phyloP scores from a whole-genome alignment of 2,797 vertebrate species.

The Sebastes jordani region DNA sequence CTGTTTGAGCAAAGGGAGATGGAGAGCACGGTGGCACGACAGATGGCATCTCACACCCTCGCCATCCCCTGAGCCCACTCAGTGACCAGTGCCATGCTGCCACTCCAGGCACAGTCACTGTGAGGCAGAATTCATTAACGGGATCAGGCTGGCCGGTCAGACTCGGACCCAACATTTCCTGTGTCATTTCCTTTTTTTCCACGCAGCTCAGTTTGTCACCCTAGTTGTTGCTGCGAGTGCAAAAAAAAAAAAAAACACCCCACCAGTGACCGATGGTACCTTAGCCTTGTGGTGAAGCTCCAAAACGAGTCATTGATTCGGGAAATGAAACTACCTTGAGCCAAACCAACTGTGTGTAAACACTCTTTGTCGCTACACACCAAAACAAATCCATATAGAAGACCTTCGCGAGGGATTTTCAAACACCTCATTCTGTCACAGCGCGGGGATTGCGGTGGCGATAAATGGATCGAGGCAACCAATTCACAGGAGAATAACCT shows the following conservation, averaged over 20 bases:
- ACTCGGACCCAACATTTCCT: slow-evolving; percentile 11
- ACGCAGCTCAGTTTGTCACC: slow-evolving; percentile 11
- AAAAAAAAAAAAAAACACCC: not conserved
- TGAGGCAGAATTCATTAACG: slow-evolving; percentile 71
- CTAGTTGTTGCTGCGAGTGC: not conserved
- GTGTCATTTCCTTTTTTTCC: slow-evolving; percentile 12
- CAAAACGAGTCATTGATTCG: slow-evolving; percentile 61
- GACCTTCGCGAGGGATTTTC: slow-evolving; percentile 39
- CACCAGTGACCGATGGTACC: slow-evolving; percentile 25
- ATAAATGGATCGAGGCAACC: slow-evolving; percentile 66
- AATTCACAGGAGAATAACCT: slow-evolving; percentile 59
- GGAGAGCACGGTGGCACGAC: slow-evolving; percentile 35
- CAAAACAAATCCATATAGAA: slow-evolving; percentile 57
- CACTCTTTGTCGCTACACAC: slow-evolving; percentile 37
- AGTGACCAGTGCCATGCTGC: slow-evolving; percentile 55
- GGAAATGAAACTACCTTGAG: slow-evolving; percentile 70
- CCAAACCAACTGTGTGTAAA: slow-evolving; percentile 50
- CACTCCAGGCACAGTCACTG: slow-evolving; percentile 45
- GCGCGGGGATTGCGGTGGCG: not conserved
- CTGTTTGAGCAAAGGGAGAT: slow-evolving; percentile 17
- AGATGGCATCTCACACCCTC: slow-evolving; percentile 64
- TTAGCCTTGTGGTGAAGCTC: slow-evolving; percentile 38
- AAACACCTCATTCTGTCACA: slow-evolving; percentile 37
- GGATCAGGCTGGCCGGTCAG: slow-evolving; percentile 52
- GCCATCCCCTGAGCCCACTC: slow-evolving; percentile 58